A percentile compares a stretch with the other conserved stretches of the same genome.
phyloP scores from a whole-genome alignment of 2,113 vertebrate species.

The Cryptomyrus ogoouensis region DNA sequence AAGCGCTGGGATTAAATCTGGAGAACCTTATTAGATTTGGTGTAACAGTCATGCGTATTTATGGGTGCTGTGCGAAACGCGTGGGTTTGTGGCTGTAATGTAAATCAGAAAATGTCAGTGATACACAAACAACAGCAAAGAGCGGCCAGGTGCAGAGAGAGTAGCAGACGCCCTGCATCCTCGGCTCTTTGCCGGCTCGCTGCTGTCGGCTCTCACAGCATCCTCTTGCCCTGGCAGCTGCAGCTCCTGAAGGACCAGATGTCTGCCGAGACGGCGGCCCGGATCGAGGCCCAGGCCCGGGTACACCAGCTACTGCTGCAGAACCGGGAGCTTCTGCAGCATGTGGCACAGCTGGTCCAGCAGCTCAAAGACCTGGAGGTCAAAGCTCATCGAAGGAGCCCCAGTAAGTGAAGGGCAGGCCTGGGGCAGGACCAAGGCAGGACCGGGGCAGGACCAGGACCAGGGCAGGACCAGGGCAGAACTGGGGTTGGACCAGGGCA shows the following conservation, averaged over 20 bases:
- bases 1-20: neutral
- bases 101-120: neutral
- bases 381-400: constrained; percentile 34
- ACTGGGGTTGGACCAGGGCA: too few relatives aligned
- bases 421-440: too few relatives aligned
- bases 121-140: neutral
- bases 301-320: constrained; percentile 76
- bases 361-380: constrained; percentile 72
- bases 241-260: constrained; percentile 75
- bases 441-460: neutral
- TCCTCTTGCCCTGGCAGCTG: constrained; percentile 49
- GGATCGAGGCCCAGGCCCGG: constrained; percentile 71
- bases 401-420: constrained; percentile 34
- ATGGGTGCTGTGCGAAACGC: neutral
- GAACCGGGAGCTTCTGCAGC: constrained; percentile 73
- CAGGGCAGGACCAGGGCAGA: too few relatives aligned
- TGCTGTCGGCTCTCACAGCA: neutral
- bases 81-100: neutral
- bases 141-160: neutral
- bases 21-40: constrained; percentile 19
- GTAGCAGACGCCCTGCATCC: neutral
- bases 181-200: neutral
- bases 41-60: constrained; percentile 5
- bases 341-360: constrained; percentile 72
- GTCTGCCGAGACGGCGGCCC: constrained; percentile 64